Evolutionary conservation across 1,140 invertebrate species (phyloP).

Genomic region (Drosophila parabipectinata): DNA sequence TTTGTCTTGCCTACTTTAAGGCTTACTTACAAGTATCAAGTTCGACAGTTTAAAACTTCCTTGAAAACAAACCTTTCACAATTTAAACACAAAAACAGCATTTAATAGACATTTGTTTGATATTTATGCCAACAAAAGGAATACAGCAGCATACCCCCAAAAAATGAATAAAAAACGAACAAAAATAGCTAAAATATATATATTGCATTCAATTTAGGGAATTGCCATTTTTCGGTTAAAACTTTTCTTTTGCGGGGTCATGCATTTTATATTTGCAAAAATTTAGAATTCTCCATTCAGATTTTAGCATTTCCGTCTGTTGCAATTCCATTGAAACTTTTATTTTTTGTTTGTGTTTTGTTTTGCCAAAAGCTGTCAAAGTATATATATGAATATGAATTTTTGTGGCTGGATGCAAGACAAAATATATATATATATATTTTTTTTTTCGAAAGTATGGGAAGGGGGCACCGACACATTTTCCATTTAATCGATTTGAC

Average conservation of each 20-base stretch:
- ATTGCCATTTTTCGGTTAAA: constrained; percentile 1
- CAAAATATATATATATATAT: no score
- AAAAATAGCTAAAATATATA: background rate
- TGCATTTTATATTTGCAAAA: constrained; percentile 5
- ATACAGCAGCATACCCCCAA: background rate
- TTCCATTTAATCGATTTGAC: constrained; percentile 23
- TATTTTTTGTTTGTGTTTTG: no score
- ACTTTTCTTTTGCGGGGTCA: constrained; percentile 1
- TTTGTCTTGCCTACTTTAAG: no score
- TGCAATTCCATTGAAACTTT: constrained; percentile 3
- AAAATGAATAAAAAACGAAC: background rate
- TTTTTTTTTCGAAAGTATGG: background rate
- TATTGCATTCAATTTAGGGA: background rate
- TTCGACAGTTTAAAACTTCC: no score
- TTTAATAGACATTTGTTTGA: background rate
- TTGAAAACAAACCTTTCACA: background rate
- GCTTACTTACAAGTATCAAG: no score
- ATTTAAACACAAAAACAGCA: background rate
- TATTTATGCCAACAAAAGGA: background rate
- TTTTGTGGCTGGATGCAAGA: background rate
- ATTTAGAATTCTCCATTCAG: background rate
- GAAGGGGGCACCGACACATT: background rate
- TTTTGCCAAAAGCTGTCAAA: background rate
- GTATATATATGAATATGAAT: background rate
- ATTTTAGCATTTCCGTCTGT: constrained; percentile 11